Evolutionary conservation across 2,113 vertebrate species (phyloP).

Genomic region (Sinocyclocheilus grahami): DNA sequence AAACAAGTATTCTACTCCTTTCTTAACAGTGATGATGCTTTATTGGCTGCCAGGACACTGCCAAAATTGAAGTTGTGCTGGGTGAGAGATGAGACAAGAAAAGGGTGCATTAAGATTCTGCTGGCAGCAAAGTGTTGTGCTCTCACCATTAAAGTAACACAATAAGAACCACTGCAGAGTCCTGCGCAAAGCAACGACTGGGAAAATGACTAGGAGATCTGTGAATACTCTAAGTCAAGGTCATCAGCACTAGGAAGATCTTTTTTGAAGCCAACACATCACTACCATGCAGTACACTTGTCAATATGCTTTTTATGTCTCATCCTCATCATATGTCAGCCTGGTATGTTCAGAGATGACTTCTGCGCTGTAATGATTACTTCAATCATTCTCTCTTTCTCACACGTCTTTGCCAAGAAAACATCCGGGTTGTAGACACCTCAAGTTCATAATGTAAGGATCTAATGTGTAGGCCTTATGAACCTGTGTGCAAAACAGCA

Average conservation of each 20-base stretch:
- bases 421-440: no score
- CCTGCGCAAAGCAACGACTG: neutral
- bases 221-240: neutral
- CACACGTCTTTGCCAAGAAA: no score
- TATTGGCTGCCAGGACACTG: neutral
- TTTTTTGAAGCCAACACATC: conserved; percentile 14
- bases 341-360: no score
- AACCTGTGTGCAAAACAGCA: no score
- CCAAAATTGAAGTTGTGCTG: neutral
- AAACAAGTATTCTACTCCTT: no score
- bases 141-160: neutral
- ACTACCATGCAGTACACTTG: neutral
- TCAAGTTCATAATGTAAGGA: no score
- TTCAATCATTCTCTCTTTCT: no score
- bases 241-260: neutral
- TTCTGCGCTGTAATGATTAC: no score
- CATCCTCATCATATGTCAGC: no score
- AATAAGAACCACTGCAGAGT: neutral
- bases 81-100: conserved; percentile 8
- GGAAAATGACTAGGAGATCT: neutral
- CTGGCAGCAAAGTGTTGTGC: neutral
- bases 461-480: no score
- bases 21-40: neutral
- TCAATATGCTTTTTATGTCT: neutral
- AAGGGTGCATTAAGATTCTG: neutral